A percentile compares a stretch with the other conserved stretches of the same genome.
Evolutionary conservation across 2,888 invertebrate genomes (phyloP).

Genomic region (Hirtodrosophila cameraria): DNA sequence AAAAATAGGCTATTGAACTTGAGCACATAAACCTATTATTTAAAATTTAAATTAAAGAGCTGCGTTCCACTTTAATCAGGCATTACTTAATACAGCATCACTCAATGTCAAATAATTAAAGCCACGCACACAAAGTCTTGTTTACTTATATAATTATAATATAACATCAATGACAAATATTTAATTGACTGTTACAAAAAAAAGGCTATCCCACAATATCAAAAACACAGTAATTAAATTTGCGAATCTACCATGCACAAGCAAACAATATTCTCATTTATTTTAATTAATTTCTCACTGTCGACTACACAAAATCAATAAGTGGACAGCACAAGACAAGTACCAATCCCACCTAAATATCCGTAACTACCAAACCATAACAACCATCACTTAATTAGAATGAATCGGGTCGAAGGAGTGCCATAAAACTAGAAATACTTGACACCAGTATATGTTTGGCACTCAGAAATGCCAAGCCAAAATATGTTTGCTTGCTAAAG

Average conservation of each 20-base stretch:
- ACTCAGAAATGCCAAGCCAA: slow-evolving; percentile 3
- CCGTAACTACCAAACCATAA: background rate
- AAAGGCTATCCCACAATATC: too few species aligned
- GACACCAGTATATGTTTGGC: slow-evolving; percentile 8
- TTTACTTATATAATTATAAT: slow-evolving; percentile 24
- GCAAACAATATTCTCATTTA: slow-evolving; percentile 46
- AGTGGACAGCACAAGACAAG: slow-evolving; percentile 4
- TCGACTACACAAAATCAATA: slow-evolving; percentile 45
- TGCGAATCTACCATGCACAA: slow-evolving; percentile 21
- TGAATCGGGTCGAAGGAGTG: slow-evolving; percentile 1
- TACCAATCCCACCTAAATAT: background rate
- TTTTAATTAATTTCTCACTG: slow-evolving; percentile 44
- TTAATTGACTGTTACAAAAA: too few species aligned
- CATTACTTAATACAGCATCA: too few species aligned
- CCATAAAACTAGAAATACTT: slow-evolving; percentile 20
- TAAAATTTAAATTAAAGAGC: too few species aligned
- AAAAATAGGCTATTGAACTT: too few species aligned
- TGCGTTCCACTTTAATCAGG: too few species aligned
- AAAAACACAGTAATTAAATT: background rate
- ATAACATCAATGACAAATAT: too few species aligned
- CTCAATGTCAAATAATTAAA: background rate
- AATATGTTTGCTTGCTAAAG: background rate
- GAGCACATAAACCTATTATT: too few species aligned
- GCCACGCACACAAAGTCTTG: background rate
- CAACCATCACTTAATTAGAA: slow-evolving; percentile 47